Evolutionary conservation across 1,140 invertebrate species (phyloP).

Genomic region (Macrobrachium nipponense): DNA sequence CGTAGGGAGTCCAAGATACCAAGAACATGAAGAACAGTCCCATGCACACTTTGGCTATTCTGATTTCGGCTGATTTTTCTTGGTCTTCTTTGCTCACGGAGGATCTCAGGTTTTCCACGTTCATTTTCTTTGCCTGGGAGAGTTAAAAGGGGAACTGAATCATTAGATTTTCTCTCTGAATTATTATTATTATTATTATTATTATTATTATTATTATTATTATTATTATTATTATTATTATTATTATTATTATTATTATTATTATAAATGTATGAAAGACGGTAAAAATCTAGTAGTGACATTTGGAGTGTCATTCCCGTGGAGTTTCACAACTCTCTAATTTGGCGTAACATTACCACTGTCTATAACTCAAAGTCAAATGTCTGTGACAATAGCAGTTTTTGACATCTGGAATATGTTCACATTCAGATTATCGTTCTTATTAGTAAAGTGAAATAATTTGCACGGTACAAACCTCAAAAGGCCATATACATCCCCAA

Average conservation of each 20-base stretch:
- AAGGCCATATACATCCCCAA: no score
- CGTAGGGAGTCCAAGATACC: slow-evolving; percentile 86
- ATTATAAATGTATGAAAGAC: no score
- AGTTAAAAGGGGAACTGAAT: background rate
- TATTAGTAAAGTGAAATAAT: no score
- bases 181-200: background rate
- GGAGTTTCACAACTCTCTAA: no score
- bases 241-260: background rate
- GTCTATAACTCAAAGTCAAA: no score
- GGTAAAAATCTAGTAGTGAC: no score
- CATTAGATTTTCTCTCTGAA: background rate
- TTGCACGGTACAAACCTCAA: no score
- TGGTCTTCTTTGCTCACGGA: slow-evolving; percentile 72
- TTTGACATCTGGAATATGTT: no score
- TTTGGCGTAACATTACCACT: no score
- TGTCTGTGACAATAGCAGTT: no score
- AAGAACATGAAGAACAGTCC: slow-evolving; percentile 86
- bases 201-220: background rate
- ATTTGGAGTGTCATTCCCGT: no score
- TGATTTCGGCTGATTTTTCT: slow-evolving; percentile 80
- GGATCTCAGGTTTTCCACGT: slow-evolving; percentile 84
- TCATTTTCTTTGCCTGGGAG: slow-evolving; percentile 88
- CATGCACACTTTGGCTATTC: slow-evolving; percentile 87
- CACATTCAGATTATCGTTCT: no score
- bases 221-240: background rate